Evolutionary conservation across 2,797 vertebrate genomes (phyloP), one percentile per base, ranked within the genome.

Genomic region (Natrix natrix): DNA sequence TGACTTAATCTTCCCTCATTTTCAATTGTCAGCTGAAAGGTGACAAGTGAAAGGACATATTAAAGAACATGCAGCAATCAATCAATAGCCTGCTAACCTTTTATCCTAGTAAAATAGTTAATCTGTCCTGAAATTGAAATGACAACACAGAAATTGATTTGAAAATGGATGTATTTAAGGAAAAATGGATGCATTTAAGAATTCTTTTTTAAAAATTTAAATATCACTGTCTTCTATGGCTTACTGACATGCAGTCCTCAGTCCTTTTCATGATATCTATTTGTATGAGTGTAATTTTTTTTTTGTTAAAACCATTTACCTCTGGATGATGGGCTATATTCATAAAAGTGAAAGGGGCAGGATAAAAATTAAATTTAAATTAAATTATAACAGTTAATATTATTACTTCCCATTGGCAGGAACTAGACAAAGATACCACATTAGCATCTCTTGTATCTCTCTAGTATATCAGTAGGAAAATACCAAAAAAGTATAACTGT

Each of bases 381-480:
- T 78, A 43, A 78, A 83, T 83, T 12, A 83, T 83, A 22, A 48
- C 3, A 48, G 69, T 74, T 74, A 37, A 83, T 83, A 83, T 43
- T 48, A 24, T 83, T 83, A 83, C 10, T 48, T 83, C 74, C 3
- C 37, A 28, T 28, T 86, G 74, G 43, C n/a, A 89, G 57, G 60
- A 86, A n/a, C 86, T 93, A 7, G 55, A 78, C 60, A 43, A 91
- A 63, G 20, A 66, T 32, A 90, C 32, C 90, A 48, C 8, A 48
- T 83, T 20, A 54, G 11, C 11, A 13, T 20, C 22, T 87, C 59
- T 57, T 55, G 88, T 94, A 95, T 91, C 56, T 56, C 90, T 92
- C 92, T 0, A 0, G 92, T 92, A 92, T 52, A 59, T n/a, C 48
- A 89, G 14, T 60, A 11, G 28, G 14, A 55, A 24, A 48, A 61